A percentile compares a stretch with the other conserved stretches of the same genome.
These are phyloP conservation scores for Sitophilus oryzae DNA, from an alignment of 1,140 invertebrate species.

Conservation along the genomic window DNA sequence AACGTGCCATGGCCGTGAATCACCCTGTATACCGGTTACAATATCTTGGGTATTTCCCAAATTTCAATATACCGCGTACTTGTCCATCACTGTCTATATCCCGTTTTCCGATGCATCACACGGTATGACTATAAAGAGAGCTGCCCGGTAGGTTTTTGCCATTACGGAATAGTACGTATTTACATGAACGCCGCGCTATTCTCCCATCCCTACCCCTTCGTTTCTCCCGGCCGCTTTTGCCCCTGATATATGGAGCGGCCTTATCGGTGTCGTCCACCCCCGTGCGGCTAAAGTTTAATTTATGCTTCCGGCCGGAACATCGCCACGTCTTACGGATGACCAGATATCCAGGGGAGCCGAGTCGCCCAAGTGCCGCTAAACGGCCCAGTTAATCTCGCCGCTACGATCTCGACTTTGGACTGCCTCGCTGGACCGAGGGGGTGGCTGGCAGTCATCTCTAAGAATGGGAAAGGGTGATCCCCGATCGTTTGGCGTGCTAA, in stretches of 20 bases:
- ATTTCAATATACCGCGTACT: no score
- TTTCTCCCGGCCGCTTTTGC: constrained; percentile 27
- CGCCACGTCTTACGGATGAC: constrained; percentile 42
- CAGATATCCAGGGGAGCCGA: constrained; percentile 25
- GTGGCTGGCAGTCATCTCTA: no score
- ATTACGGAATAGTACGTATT: constrained; percentile 4
- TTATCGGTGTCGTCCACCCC: constrained; percentile 41
- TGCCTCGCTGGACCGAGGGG: not conserved
- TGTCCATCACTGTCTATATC: no score
- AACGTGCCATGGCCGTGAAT: no score
- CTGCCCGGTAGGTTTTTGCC: not conserved
- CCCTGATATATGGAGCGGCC: constrained; percentile 35
- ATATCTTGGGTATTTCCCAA: no score
- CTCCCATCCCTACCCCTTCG: constrained; percentile 32
- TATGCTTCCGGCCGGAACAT: constrained; percentile 38
- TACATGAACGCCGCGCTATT: not conserved
- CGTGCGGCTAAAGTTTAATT: constrained; percentile 43
- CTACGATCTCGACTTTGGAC: constrained; percentile 1
- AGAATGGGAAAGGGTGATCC: no score
- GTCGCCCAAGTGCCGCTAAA: constrained; percentile 10
- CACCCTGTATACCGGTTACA: no score
- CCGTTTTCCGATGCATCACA: no score
- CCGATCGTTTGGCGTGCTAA: no score
- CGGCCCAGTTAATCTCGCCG: not conserved
- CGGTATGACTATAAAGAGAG: no score